These are phyloP conservation scores for Nomia melanderi DNA, from an alignment of 1,140 invertebrate species.

Conservation along the genomic window DNA sequence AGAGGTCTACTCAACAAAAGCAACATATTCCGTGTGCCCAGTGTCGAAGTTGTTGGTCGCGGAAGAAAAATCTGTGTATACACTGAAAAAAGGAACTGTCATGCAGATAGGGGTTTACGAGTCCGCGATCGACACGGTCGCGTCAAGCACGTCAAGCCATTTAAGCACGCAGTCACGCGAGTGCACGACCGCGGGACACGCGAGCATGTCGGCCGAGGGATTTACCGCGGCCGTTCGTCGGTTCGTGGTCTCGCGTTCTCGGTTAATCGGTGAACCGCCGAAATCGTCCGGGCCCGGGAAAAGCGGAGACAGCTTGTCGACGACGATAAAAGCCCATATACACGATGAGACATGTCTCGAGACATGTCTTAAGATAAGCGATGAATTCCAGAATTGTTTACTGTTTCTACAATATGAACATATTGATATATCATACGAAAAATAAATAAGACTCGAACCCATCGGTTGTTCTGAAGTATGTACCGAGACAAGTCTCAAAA, in stretches of 20 bases:
- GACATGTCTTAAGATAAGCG: too few species aligned
- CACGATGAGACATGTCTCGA: too few species aligned
- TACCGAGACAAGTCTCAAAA: too few species aligned
- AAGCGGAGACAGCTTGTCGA: conserved; percentile 20
- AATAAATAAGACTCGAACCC: too few species aligned
- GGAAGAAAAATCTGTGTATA: neutral
- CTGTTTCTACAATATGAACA: too few species aligned
- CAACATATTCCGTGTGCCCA: too few species aligned
- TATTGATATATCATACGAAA: too few species aligned
- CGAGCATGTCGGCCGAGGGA: conserved; percentile 56
- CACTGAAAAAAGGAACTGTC: neutral
- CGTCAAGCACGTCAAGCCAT: conserved; percentile 61
- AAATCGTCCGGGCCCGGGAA: conserved; percentile 24
- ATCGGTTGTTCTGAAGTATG: too few species aligned
- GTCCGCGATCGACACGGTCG: conserved; percentile 59
- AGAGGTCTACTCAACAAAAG: too few species aligned
- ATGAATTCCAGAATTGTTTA: too few species aligned
- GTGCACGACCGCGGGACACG: conserved; percentile 61
- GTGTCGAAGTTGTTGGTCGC: too few species aligned
- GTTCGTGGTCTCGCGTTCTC: conserved; percentile 10
- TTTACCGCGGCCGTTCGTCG: conserved; percentile 34
- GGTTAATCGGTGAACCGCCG: conserved; percentile 39
- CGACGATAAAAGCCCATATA: too few species aligned
- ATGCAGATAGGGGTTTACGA: conserved; percentile 59
- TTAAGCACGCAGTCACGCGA: conserved; percentile 71